Base-by-base conservation (phyloP, 2,888 invertebrate species). In the Artemia sinica region DNA sequence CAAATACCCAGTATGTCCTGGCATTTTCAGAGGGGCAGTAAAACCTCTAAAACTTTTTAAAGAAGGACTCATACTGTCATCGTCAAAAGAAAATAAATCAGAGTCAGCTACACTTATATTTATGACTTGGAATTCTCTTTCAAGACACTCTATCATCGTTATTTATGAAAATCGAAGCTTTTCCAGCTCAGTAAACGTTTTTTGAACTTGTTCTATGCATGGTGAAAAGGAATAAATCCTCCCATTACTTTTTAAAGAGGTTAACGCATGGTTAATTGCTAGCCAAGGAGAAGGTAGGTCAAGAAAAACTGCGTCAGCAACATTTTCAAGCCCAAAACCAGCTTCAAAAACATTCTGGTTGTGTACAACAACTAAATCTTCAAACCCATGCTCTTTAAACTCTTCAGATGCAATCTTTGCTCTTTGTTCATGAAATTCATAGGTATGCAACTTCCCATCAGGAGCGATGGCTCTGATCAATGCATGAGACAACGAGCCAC, bases 181-280 rank as follows among this genome's bases (percentile, higher is more conserved):
- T 69, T 83, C 80, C 50, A 98, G 81, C 48, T 82, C 83, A 58
- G 82, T 77, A 76, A 89, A 91, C 10, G 91, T 91, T 72, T 87
- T 85, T 79, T 96, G 95, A 0, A 96, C 95, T 83, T 98, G 98
- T 79, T 99, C 98, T 73, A 99, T 95, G 79, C 98, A 99, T 0
- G 98, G 98, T 0, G 97, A 97, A 80, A 98, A 98, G 0, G 94
- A 94, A 78, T 96, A 95, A 73, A 98, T 84, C 74, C 95, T 83
- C 6, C 97, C 88, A 75, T 80, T 79, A 71, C 80, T 77, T 79
- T 91, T 94, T 4, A 96, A 78, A 69, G 86, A 83, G 73, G 82
- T 81, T 28, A 85, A 81, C 11, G 90, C 89, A 81, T 88, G 88
- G 48, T 85, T 82, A 50, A 97, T 83, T 2, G 88, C 94, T 73